A percentile compares a stretch with the other conserved stretches of the same genome.
These are phyloP conservation scores for Cheilosia pagana DNA, from an alignment of 2,888 invertebrate species.

Conservation along the genomic window DNA sequence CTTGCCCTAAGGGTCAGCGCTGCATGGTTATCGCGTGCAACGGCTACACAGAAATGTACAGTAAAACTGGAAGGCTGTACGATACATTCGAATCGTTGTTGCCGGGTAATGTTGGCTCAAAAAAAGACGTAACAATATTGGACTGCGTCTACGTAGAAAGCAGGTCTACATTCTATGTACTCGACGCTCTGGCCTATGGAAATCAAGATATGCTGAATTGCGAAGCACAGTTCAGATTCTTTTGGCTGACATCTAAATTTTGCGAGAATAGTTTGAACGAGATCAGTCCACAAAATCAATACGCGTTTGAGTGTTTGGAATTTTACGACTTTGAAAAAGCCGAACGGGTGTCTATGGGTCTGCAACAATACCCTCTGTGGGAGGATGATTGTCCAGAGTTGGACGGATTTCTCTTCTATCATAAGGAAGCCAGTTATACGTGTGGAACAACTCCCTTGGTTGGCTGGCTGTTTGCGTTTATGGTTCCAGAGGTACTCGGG, in stretches of 20 bases:
- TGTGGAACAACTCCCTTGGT: constrained; percentile 93
- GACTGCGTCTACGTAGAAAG: constrained; percentile 91
- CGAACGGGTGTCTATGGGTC: constrained; percentile 74
- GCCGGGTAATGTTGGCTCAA: constrained; percentile 79
- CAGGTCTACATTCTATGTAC: constrained; percentile 87
- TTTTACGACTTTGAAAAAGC: constrained; percentile 79
- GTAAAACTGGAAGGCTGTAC: constrained; percentile 86
- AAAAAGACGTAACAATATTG: constrained; percentile 84
- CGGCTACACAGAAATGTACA: constrained; percentile 88
- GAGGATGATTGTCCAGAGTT: constrained; percentile 84
- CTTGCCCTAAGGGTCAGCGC: constrained; percentile 93
- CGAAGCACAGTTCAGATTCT: constrained; percentile 90
- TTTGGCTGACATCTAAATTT: constrained; percentile 91
- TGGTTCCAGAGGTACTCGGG: constrained; percentile 90
- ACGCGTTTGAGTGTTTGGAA: constrained; percentile 77
- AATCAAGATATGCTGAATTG: constrained; percentile 81
- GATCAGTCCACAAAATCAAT: constrained; percentile 75
- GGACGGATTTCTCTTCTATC: constrained; percentile 97
- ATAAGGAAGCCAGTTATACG: constrained; percentile 91
- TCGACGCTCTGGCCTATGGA: constrained; percentile 87
- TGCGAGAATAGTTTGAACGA: constrained; percentile 84
- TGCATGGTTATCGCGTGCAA: constrained; percentile 91
- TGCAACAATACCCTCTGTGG: constrained; percentile 80
- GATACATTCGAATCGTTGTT: constrained; percentile 84
- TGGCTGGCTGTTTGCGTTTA: constrained; percentile 95